phyloP scores from a whole-genome alignment of 2,113 vertebrate genomes.

The Cryptomyrus ogoouensis region DNA sequence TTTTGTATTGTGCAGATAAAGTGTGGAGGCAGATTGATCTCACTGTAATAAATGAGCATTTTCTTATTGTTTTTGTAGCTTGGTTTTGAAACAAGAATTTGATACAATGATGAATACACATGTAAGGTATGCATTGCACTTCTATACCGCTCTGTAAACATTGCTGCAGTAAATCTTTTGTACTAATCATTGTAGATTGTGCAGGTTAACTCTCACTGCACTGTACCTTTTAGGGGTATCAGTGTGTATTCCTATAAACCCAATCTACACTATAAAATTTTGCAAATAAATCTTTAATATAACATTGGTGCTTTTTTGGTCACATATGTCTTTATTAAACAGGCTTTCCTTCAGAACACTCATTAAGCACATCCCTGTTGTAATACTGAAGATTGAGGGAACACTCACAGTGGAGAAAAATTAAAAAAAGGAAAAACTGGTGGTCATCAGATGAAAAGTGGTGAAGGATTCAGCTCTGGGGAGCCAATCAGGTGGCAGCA shows the following conservation, averaged over 20 bases:
- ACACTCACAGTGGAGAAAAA: not conserved
- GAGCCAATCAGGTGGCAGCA: not conserved
- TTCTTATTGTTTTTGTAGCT: not conserved
- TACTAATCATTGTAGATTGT: not conserved
- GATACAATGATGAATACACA: not conserved
- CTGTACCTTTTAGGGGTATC: not conserved
- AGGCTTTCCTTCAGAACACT: not conserved
- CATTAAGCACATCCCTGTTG: not conserved
- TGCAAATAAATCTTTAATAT: not conserved
- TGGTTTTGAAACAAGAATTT: not conserved
- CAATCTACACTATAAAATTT: not conserved
- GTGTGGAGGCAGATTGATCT: not conserved
- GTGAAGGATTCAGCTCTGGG: slow-evolving; percentile 40
- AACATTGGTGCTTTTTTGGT: not conserved
- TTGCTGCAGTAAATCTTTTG: not conserved
- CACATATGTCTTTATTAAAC: not conserved
- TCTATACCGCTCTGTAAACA: not conserved
- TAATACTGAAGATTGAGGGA: not conserved
- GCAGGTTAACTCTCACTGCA: not conserved
- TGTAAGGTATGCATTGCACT: not conserved
- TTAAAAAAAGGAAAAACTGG: not conserved
- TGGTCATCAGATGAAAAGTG: not conserved
- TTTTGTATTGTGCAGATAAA: not conserved
- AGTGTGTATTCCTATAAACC: not conserved
- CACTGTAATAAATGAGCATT: not conserved